phyloP scores from a whole-genome alignment of 2,797 vertebrate genomes.

The Gallinago stenura region DNA sequence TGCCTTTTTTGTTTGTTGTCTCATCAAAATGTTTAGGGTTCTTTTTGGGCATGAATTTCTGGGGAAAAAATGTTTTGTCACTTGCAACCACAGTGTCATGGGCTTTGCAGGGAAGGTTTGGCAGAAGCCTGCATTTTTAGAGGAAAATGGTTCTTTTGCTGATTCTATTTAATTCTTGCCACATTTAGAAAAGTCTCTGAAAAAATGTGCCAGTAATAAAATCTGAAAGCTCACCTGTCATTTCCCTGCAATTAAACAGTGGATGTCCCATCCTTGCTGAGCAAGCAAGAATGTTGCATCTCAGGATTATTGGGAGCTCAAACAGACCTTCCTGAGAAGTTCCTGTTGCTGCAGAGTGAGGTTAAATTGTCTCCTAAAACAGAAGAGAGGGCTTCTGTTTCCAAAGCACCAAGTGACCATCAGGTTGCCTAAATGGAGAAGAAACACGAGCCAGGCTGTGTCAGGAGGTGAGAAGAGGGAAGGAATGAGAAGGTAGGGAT shows the following conservation, averaged over 20 bases:
- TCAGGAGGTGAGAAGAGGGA: not conserved
- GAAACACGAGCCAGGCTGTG: not conserved
- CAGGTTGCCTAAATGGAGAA: not conserved
- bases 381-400: not conserved
- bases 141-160: not conserved
- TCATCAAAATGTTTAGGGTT: not conserved
- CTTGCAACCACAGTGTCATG: not conserved
- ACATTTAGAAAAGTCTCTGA: constrained; percentile 9
- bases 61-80: not conserved
- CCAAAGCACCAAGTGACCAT: not conserved
- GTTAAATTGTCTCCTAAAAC: not conserved
- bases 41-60: not conserved
- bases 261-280: not conserved
- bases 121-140: not conserved
- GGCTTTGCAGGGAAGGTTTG: not conserved
- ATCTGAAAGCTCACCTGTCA: constrained; percentile 11
- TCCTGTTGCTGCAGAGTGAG: not conserved
- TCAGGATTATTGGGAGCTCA: not conserved
- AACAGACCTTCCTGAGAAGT: not conserved
- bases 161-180: constrained; percentile 4
- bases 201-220: not conserved
- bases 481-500: not conserved
- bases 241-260: not conserved
- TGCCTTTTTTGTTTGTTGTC: not conserved
- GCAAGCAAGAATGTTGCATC: not conserved